phyloP scores from a whole-genome alignment of 1,140 invertebrate genomes.

The Macrotrachela quadricornifera region DNA sequence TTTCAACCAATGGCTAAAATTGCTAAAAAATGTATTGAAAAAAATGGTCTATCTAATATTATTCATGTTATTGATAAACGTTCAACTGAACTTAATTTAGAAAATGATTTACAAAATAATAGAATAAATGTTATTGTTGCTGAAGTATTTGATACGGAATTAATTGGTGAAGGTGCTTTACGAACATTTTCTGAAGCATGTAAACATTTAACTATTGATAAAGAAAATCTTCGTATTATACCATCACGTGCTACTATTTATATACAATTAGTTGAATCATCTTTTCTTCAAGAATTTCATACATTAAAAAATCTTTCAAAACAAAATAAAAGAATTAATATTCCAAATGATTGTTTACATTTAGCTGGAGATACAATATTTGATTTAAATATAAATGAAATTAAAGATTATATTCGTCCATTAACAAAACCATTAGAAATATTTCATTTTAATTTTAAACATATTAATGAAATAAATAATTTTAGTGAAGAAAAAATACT shows the following conservation, averaged over 20 bases:
- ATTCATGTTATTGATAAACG: constrained; percentile 66
- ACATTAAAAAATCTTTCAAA: constrained; percentile 14
- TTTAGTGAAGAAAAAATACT: constrained; percentile 23
- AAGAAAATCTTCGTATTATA: constrained; percentile 39
- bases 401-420: constrained; percentile 18
- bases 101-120: constrained; percentile 29
- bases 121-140: constrained; percentile 79
- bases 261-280: constrained; percentile 60
- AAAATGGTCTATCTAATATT: constrained; percentile 53
- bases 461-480: constrained; percentile 19
- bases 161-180: constrained; percentile 84
- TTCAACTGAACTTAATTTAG: constrained; percentile 67
- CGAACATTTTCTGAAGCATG: constrained; percentile 73
- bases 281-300: constrained; percentile 32
- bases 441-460: constrained; percentile 36
- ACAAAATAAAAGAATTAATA: not conserved
- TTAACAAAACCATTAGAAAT: constrained; percentile 52
- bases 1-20: constrained; percentile 64
- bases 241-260: constrained; percentile 43
- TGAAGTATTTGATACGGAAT: constrained; percentile 91
- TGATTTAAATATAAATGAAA: constrained; percentile 3
- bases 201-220: not conserved
- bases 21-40: constrained; percentile 53
- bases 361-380: constrained; percentile 6
- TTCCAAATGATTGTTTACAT: constrained; percentile 7